A percentile compares a stretch with the other conserved stretches of the same genome.
Conservation (phyloP, 2,797 vertebrate species). For the Gymnothorax reevesii region DNA sequence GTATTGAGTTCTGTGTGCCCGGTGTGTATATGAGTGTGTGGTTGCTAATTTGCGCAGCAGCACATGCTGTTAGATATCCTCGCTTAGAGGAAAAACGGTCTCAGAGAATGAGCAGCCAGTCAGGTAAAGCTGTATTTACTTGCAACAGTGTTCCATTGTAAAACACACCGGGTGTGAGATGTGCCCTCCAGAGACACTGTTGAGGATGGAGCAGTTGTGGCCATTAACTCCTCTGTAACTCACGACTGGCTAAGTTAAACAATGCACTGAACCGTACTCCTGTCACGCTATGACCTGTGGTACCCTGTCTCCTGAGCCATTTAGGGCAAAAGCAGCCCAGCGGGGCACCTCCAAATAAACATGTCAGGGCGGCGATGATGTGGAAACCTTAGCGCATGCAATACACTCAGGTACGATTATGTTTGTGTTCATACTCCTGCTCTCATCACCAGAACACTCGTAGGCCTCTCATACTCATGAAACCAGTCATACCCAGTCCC, state of each 20-base stretch:
- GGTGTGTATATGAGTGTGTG: conserved; percentile 7
- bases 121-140: conserved; percentile 22
- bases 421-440: too few relatives aligned
- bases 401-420: not conserved
- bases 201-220: not conserved
- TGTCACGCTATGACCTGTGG: conserved; percentile 15
- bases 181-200: not conserved
- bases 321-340: conserved; percentile 47
- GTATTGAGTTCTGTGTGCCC: conserved; percentile 20
- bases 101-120: not conserved
- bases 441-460: not conserved
- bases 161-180: conserved; percentile 1
- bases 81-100: not conserved
- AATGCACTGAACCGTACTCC: conserved; percentile 19
- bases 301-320: conserved; percentile 27
- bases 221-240: not conserved
- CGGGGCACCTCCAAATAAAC: conserved; percentile 45
- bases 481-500: not conserved
- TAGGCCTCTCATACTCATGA: too few relatives aligned
- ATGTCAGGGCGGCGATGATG: conserved; percentile 32
- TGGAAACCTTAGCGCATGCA: not conserved
- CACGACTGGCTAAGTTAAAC: conserved; percentile 22
- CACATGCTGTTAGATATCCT: conserved; percentile 26
- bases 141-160: not conserved
- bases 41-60: not conserved